Base-by-base conservation (phyloP, 2,888 invertebrate species). In the Amphipoea lucens region DNA sequence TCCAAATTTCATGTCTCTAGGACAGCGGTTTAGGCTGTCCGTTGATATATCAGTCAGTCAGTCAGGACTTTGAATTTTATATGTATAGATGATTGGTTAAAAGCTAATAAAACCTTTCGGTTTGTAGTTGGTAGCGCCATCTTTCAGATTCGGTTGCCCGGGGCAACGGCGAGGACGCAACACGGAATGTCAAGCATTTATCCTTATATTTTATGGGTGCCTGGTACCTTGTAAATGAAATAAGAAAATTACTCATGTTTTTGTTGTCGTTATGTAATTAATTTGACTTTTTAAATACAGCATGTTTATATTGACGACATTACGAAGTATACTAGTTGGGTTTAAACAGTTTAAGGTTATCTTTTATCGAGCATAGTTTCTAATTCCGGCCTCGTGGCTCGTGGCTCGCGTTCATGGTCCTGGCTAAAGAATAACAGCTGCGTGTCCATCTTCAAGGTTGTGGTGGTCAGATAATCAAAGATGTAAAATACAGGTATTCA, bases 151-250 rank as follows among this genome's bases (percentile, higher is more conserved):
- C 4, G 51, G 83, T 80, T 76, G 73, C 66, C 63, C 60, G 9
- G 54, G 76, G 62, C 76, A 74, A 83, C 83, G 80, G 63, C 29
- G 62, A 70, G 73, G 60, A 70, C 78, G 82, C 83, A 80, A 76
- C 83, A 83, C 62, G 65, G 62, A 73, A 74, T 70, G 65, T 69
- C 36, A 57, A 67, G 62, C 45, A 54, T n/a, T 54, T 17, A 14
- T 45, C 51, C 48, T 23, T 62, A 4, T 36, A 40, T 23, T 45
- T 48, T 74, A 70, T 81, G 74, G 36, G 17, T n/a, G 65, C 69
- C 73, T 82, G 76, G 77, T 81, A 79, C 40, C 9, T 48, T 17
- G 14, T 36, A n/a, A 48, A 20, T 4, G 9, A 70, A 36, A 48
- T 57, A 23, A 48, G 42, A 12, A 40, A 54, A 66, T 51, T 40